Base-by-base conservation (phyloP, 2,113 vertebrate species). In the Sapayoa aenigma region DNA sequence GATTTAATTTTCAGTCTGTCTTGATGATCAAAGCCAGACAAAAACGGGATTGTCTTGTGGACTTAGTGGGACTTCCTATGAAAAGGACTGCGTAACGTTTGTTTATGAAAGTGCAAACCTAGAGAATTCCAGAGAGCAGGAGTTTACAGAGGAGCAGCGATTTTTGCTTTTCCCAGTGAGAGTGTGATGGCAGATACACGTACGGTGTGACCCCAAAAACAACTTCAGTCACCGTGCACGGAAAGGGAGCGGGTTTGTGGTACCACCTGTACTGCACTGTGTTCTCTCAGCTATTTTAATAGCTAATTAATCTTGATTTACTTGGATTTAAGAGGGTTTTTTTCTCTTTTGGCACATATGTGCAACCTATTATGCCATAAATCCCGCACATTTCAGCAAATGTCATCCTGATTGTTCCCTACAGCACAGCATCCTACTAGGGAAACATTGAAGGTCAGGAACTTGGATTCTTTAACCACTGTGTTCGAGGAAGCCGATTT, bases 221-320 rank as follows among this genome's bases (percentile, higher is more conserved):
- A 78, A 42, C 53, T 30, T 79, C 25, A 91, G 92, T 89, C 60
- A 12, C 95, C 9, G 55, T 46, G 83, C 94, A 42, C 16, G 11
- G 91, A 74, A 55, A 74, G 39, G 11, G 21, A 82, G 95, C 76
- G 12, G 79, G 71, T 72, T 87, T 97, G 84, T 94, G 90, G 91
- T 86, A 71, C 97, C 97, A 97, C 97, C 97, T 98, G 98, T 94
- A 83, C 90, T 66, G 65, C 76, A 56, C 90, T 95, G 62, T 86
- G 87, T 84, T 90, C 93, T 96, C 95, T 85, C 65, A 72, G 94
- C 96, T 94, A 71, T 94, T 97, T 98, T 98, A 98, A 98, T 98
- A 96, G 96, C 97, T 97, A 93, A 98, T 98, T 98, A 97, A 98
- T 98, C 98, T 98, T 98, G 97, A 98, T 98, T 98, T 97, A 96